Conservation (phyloP, 2,797 vertebrate genomes). For the Etheostoma nigrum region DNA sequence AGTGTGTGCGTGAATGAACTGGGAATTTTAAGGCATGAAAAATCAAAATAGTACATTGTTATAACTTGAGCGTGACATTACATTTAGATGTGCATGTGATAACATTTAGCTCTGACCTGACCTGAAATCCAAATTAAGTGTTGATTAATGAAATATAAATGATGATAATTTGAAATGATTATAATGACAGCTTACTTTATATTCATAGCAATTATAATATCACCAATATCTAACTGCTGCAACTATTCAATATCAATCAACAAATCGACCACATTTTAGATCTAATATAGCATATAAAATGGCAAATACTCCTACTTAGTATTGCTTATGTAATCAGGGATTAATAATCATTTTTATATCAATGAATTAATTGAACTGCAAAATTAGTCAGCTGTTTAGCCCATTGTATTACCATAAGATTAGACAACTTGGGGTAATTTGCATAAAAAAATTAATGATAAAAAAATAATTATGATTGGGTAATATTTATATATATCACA, state of each 20-base stretch:
- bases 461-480: neutral
- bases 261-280: neutral
- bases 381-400: slow-evolving; percentile 15
- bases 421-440: slow-evolving; percentile 22
- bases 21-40: slow-evolving; percentile 27
- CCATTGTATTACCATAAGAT: slow-evolving; percentile 21
- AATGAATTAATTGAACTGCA: neutral
- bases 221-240: neutral
- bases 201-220: neutral
- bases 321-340: neutral
- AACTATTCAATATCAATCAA: neutral
- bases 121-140: neutral
- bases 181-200: neutral
- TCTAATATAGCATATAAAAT: neutral
- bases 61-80: slow-evolving; percentile 5
- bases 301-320: neutral
- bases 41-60: neutral
- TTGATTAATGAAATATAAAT: slow-evolving; percentile 10
- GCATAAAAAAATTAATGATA: slow-evolving; percentile 39
- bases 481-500: neutral
- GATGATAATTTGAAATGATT: neutral
- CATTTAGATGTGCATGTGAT: no score
- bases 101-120: neutral
- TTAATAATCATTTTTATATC: no score
- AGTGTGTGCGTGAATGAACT: slow-evolving; percentile 13